Base-by-base conservation (phyloP, 2,888 invertebrate species). In the Acanthosoma haemorrhoidale region DNA sequence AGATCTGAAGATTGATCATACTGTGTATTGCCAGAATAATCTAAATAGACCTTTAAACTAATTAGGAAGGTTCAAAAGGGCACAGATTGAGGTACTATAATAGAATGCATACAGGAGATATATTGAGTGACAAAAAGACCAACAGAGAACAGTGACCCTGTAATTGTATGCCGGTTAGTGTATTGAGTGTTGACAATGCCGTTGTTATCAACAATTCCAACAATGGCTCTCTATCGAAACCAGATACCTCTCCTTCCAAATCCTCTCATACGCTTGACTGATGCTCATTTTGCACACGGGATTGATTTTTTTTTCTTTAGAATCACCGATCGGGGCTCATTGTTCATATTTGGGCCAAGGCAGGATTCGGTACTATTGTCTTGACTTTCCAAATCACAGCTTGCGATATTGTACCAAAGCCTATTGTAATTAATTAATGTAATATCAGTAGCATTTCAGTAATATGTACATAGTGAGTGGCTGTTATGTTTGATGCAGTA, bases 181-280 rank as follows among this genome's bases (percentile, higher is more conserved):
- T n/a, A n/a, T n/a, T n/a, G n/a, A n/a, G 15, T 41, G 41, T n/a
- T 13, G 3, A 61, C 61, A 61, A 61, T 61, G 38, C 13, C 13
- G 1, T 21, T 61, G 36, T 36, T 61, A 61, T 61, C 61, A 61
- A 61, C 61, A 61, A 61, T 61, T 61, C 61, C 41, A 21, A 61
- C 61, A 61, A 61, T 38, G n/a, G 61, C 18, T 21, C 18, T 18
- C 61, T 61, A 61, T 61, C 61, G 32, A 34, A n/a, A 13, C 21
- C 61, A 34, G 61, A 61, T 61, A 61, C 61, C 61, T 61, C 51
- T 13, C 25, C 51, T 51, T 25, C 51, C 51, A 51, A 51, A 51
- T 51, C 51, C 51, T 21, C 43, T 43, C 43, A 43, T 21, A 21
- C 43, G 43, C 43, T 43, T 43, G 18, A 2, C 51, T 25, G 51